Evolutionary conservation across 37 sponge, comb jelly and placozoan species (phyloP).

Genomic region (Eunapius fragilis): DNA sequence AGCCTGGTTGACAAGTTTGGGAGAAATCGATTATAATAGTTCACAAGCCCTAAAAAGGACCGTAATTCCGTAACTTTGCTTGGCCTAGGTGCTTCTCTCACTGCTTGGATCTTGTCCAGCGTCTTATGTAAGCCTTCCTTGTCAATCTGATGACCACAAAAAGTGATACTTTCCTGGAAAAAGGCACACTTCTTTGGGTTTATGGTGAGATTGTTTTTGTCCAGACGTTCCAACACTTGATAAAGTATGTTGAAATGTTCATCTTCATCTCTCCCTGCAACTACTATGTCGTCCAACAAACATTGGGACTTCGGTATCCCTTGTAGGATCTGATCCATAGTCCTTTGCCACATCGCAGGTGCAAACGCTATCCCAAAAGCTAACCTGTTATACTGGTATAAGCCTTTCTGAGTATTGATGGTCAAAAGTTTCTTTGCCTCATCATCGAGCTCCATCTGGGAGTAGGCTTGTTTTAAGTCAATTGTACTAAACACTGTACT

Average conservation of each 20-base stretch:
- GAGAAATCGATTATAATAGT: slow-evolving; percentile 47
- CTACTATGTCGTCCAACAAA: slow-evolving; percentile 31
- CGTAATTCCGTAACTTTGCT: slow-evolving; percentile 1
- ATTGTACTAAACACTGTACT: slow-evolving; percentile 26
- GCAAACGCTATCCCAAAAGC: slow-evolving; percentile 23
- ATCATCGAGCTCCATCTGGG: background rate
- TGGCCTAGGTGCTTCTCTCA: slow-evolving; percentile 22
- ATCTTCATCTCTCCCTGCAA: slow-evolving; percentile 23
- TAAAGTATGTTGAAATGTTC: slow-evolving; percentile 16
- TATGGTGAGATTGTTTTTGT: slow-evolving; percentile 20
- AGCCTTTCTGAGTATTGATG: slow-evolving; percentile 5
- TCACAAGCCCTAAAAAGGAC: slow-evolving; percentile 35
- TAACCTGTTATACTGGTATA: slow-evolving; percentile 25
- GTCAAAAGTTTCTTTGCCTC: background rate
- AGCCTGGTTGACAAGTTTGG: slow-evolving; percentile 26
- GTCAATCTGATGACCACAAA: slow-evolving; percentile 23
- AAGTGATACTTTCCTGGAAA: background rate
- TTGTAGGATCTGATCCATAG: background rate
- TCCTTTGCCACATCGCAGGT: slow-evolving; percentile 18
- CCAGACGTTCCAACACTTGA: background rate
- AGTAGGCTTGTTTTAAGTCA: slow-evolving; percentile 23
- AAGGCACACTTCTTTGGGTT: slow-evolving; percentile 25
- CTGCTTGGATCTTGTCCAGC: too few species aligned
- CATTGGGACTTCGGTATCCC: background rate
- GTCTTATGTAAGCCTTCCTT: background rate